A percentile compares a stretch with the other conserved stretches of the same genome.
phyloP scores from a whole-genome alignment of 2,113 vertebrate genomes.

The Pachycephala philippinensis region DNA sequence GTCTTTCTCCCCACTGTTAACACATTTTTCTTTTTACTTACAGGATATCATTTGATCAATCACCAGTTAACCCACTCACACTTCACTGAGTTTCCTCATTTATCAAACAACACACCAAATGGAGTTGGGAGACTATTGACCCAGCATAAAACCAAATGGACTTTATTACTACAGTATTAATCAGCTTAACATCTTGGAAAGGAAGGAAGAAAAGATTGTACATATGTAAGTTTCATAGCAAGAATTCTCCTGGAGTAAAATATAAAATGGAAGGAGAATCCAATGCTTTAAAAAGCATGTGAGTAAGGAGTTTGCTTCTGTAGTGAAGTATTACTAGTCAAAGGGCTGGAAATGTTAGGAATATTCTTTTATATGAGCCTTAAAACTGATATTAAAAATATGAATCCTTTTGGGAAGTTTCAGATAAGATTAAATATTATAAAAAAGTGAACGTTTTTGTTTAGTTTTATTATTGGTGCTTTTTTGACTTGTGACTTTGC shows the following conservation, averaged over 20 bases:
- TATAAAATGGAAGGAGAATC: neutral
- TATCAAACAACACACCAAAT: neutral
- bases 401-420: neutral
- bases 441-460: neutral
- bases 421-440: neutral
- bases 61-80: neutral
- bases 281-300: neutral
- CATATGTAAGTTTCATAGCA: neutral
- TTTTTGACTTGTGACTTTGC: neutral
- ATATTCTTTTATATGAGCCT: neutral
- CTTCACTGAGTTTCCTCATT: neutral
- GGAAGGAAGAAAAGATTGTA: neutral
- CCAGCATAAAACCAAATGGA: neutral
- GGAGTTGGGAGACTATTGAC: neutral
- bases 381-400: neutral
- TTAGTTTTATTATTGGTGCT: neutral
- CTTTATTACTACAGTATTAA: neutral
- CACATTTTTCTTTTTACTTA: neutral
- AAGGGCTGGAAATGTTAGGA: neutral
- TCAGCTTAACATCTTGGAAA: neutral
- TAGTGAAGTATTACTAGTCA: neutral
- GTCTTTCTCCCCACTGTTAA: neutral
- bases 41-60: neutral
- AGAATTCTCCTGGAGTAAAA: neutral
- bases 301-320: neutral